Percentiles rank a stretch among this genome's conserved stretches.
These are phyloP conservation scores for Laterallus jamaicensis DNA, from an alignment of 2,113 vertebrate species.

Conservation along the genomic window DNA sequence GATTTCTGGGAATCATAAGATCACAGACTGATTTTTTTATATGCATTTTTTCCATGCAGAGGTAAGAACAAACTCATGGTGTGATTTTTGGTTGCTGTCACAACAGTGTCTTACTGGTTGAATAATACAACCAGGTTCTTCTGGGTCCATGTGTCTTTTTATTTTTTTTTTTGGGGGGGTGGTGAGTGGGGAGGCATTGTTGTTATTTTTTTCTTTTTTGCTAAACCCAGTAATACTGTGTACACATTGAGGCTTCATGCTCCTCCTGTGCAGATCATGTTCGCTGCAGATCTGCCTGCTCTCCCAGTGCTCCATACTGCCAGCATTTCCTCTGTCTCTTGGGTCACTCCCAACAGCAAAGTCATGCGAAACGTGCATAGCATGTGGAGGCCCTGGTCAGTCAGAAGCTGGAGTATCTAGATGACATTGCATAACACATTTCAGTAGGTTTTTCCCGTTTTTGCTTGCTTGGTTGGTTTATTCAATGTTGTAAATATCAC, in stretches of 20 bases:
- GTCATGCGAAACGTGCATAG: background rate
- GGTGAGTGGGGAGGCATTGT: too few relatives aligned
- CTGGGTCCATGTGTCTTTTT: background rate
- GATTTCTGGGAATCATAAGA: background rate
- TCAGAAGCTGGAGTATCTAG: background rate
- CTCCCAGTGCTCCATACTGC: background rate
- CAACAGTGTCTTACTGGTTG: background rate
- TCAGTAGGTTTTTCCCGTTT: background rate
- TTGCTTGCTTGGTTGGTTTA: background rate
- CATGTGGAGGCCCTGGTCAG: background rate
- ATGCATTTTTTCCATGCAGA: background rate
- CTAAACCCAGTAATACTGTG: background rate
- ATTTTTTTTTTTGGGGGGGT: too few relatives aligned
- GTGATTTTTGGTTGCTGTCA: background rate
- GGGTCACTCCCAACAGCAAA: background rate
- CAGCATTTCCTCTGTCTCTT: background rate
- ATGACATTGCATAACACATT: background rate
- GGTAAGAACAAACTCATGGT: background rate
- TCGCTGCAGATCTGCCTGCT: background rate
- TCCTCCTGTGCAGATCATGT: background rate
- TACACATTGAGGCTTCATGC: background rate
- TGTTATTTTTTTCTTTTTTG: too few relatives aligned
- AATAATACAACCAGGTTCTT: background rate
- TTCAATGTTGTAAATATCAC: background rate
- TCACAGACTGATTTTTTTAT: background rate